Evolutionary conservation across 2,797 vertebrate genomes (phyloP), one percentile per base, ranked within the genome.

Genomic region (Argyrosomus regius): DNA sequence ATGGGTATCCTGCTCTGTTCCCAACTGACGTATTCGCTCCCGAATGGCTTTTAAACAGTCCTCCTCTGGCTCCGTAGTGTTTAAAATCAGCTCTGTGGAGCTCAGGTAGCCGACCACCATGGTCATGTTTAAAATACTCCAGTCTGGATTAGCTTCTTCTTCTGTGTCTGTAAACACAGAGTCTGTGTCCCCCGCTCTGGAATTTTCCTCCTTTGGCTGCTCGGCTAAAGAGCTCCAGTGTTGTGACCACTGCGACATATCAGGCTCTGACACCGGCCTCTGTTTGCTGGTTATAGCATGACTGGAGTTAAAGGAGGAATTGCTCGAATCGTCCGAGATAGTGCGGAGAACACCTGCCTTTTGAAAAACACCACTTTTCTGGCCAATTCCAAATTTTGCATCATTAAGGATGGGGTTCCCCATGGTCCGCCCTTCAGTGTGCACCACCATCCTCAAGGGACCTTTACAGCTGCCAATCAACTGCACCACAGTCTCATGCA

Each of bases 91-190:
- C 61, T 99, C 98, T 0, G 97, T 97, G 5, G 98, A 98, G 75
- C 97, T 97, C 50, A 99, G 90, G 87, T 99, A 99, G 68, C 98
- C 98, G 1, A 99, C 97, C 5, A 99, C 94, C 96, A 99, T 95
- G 76, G 96, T 96, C 58, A 98, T 96, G 1, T 99, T 99, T 69
- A 99, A 90, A 87, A 96, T 89, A 31, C 95, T 95, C 45, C 97
- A 97, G 43, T 98, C 97, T 60, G 96, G 81, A 35, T 87, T 95
- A 52, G 92, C 93, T 61, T 96, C 95, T 61, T 96, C 95, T 17
- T 96, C 89, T 4, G 92, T 92, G 46, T 93, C 78, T 24, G 92
- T 92, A 72, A 97, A 97, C 65, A 96, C 94, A 0, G 95, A 96
- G 65, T 97, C 95, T 1, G 92, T 92, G 3, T 94, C 90, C 4